Percentiles rank a stretch among this genome's conserved stretches.
Conservation (phyloP, 2,113 vertebrate species). For the Colaptes auratus region DNA sequence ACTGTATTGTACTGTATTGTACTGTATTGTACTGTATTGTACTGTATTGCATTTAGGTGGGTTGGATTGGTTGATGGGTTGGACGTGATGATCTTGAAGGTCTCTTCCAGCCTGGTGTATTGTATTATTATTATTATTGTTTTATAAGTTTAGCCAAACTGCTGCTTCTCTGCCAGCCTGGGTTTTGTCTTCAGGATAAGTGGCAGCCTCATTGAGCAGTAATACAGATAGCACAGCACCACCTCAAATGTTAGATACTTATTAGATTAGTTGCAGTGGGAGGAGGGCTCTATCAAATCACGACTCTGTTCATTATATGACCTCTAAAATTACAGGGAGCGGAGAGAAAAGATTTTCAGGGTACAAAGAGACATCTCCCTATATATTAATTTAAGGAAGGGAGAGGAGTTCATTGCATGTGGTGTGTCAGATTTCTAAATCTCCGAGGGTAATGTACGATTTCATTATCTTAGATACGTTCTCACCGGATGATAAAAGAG, state of each 20-base stretch:
- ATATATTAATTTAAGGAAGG: conserved; percentile 38
- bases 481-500: conserved; percentile 33
- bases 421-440: conserved; percentile 14
- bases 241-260: conserved; percentile 22
- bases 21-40: too few relatives aligned
- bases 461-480: conserved; percentile 34
- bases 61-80: too few relatives aligned
- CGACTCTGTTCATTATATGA: conserved; percentile 35
- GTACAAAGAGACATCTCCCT: neutral
- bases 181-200: conserved; percentile 34
- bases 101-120: too few relatives aligned
- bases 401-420: neutral
- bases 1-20: too few relatives aligned
- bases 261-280: conserved; percentile 28
- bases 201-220: neutral
- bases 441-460: neutral
- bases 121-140: too few relatives aligned
- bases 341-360: neutral
- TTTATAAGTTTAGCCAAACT: conserved; percentile 45
- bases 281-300: conserved; percentile 5
- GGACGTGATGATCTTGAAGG: too few relatives aligned
- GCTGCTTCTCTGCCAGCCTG: conserved; percentile 6
- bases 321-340: conserved; percentile 32
- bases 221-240: neutral
- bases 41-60: too few relatives aligned